Evolutionary conservation across 1,140 invertebrate species (phyloP), one percentile per base, ranked within the genome.

Genomic region (Brachionus asplanchnoidis): DNA sequence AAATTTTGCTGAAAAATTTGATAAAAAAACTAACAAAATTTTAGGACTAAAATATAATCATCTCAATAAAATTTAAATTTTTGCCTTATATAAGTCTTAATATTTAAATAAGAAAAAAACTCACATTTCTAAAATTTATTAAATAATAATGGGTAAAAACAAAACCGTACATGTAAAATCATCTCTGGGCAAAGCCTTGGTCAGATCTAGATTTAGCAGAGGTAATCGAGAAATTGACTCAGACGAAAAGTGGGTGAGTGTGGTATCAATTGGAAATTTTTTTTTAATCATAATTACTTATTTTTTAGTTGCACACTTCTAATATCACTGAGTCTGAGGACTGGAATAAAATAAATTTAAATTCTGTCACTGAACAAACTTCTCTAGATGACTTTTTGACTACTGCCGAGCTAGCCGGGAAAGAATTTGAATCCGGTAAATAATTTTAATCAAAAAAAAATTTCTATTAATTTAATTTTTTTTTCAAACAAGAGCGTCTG

Each of bases 381-480:
- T 95, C 95, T 20, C 93, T 99, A 84, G 94, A 98, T 91, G 97
- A 99, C 87, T 99, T 99, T 89, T 90, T 99, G 0, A 93, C 94
- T 0, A 98, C 94, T 1, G 97, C 97, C 7, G 93, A 97, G 89
- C 89, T 99, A 60, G 96, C 97, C 3, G 94, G 95, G 28, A 95
- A 94, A 7, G 95, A 98, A 88, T 99, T 98, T 89, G 90, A 88
- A 44, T 90, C 91, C 87, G 91, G 92, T 92, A 87, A 88, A 78
- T 65, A 80, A 32, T 68, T 32, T 53, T 8, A 85, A 50, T 85
- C 12, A 1, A 83, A 66, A 20, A 68, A 85, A 20, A 68, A 40
- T n/a, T 20, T 68, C n/a, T 28, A 66, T 66, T 12, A 17, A 32
- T 6, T 32, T 42, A 20, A 26, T 28, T 73, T 73, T 14, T 9